phyloP scores from a whole-genome alignment of 2,113 vertebrate species.

The Axis porcinus region DNA sequence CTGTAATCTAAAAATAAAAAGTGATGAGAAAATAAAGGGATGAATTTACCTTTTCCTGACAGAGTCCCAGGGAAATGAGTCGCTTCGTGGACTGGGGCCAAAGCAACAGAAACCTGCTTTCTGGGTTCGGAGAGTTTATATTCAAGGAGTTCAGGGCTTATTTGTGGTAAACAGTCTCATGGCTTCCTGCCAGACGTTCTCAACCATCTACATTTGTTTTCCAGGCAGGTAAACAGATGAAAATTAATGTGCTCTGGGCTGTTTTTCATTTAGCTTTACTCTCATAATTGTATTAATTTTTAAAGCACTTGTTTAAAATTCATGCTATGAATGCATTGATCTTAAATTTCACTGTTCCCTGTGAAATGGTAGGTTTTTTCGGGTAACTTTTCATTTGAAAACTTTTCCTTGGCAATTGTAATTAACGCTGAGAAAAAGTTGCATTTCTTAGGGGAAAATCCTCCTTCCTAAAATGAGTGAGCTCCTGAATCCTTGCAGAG shows the following conservation, averaged over 20 bases:
- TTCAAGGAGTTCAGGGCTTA: neutral
- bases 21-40: neutral
- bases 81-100: neutral
- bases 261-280: neutral
- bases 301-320: neutral
- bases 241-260: neutral
- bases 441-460: neutral
- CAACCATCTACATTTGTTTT: neutral
- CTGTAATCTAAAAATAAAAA: neutral
- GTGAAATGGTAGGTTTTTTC: neutral
- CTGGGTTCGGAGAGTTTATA: neutral
- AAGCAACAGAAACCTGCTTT: neutral
- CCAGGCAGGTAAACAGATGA: neutral
- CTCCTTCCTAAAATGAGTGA: neutral
- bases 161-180: neutral
- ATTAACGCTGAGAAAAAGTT: neutral
- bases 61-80: neutral
- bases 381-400: neutral
- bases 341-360: neutral
- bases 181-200: neutral
- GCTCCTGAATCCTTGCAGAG: neutral
- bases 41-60: neutral
- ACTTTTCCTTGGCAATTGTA: neutral
- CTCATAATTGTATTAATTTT: neutral
- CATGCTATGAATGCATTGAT: too few species aligned